Percentiles rank a stretch among this genome's conserved stretches.
Conservation (phyloP, 2,888 invertebrate genomes). For the Eumerus sabulonum region DNA sequence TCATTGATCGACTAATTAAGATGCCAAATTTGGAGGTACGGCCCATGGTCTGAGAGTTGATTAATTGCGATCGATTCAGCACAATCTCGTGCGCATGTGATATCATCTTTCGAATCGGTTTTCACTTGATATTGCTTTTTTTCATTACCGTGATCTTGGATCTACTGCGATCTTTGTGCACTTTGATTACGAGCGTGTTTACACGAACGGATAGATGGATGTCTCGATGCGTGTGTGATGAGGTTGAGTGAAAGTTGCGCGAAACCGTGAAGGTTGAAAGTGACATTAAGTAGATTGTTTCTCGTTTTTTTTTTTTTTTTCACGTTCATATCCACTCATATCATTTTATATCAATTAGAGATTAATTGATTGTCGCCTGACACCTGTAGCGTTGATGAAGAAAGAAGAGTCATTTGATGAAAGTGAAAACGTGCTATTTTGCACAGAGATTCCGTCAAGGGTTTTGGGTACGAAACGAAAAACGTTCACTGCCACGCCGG, state of each 20-base stretch:
- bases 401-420: too few relatives aligned
- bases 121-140: slow-evolving; percentile 14
- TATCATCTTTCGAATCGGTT: slow-evolving; percentile 29
- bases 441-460: too few relatives aligned
- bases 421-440: too few relatives aligned
- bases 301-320: too few relatives aligned
- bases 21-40: slow-evolving; percentile 66
- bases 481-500: too few relatives aligned
- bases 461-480: too few relatives aligned
- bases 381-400: too few relatives aligned
- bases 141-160: slow-evolving; percentile 24
- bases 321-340: too few relatives aligned
- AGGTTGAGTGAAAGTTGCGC: slow-evolving; percentile 29
- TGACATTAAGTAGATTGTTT: neutral
- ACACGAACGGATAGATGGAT: neutral
- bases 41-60: slow-evolving; percentile 49
- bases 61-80: slow-evolving; percentile 32
- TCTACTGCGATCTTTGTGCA: slow-evolving; percentile 28
- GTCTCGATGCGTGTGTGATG: neutral
- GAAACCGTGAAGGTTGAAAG: slow-evolving; percentile 16
- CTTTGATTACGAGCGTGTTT: neutral
- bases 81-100: slow-evolving; percentile 4
- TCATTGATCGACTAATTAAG: slow-evolving; percentile 49
- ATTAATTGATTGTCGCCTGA: too few relatives aligned
- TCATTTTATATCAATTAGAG: too few relatives aligned